These are phyloP conservation scores for Rhyzopertha dominica DNA, from an alignment of 1,140 invertebrate species.

Conservation along the genomic window DNA sequence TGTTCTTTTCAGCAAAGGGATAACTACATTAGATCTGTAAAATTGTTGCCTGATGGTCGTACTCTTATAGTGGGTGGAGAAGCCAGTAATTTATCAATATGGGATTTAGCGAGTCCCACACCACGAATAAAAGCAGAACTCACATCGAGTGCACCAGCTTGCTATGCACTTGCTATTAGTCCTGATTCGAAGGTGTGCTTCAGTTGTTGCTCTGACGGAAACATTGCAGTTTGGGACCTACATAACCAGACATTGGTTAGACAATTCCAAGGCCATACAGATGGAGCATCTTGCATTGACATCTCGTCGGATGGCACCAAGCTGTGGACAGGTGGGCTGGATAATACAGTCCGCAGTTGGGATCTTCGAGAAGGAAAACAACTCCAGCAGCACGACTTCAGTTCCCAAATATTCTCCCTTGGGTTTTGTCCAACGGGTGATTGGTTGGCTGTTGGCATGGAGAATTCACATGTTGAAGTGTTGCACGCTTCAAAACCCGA, in stretches of 20 bases:
- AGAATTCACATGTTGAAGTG: constrained; percentile 97
- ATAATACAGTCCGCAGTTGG: constrained; percentile 91
- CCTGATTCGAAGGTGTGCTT: constrained; percentile 93
- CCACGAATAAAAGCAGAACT: constrained; percentile 89
- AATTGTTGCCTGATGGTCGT: constrained; percentile 82
- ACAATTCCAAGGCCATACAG: constrained; percentile 90
- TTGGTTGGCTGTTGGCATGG: constrained; percentile 98
- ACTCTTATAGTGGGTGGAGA: constrained; percentile 91
- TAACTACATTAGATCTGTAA: constrained; percentile 89
- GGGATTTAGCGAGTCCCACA: constrained; percentile 82
- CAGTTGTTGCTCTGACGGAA: constrained; percentile 95
- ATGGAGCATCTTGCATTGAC: constrained; percentile 95
- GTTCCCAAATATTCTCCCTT: constrained; percentile 87
- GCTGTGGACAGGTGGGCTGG: constrained; percentile 94
- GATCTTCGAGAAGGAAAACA: constrained; percentile 86
- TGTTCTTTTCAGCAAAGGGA: constrained; percentile 59
- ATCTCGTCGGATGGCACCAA: constrained; percentile 92
- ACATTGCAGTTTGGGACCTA: constrained; percentile 95
- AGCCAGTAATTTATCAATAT: constrained; percentile 83
- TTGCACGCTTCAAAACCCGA: constrained; percentile 91
- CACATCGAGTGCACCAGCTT: constrained; percentile 88
- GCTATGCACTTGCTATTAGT: constrained; percentile 85
- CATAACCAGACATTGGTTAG: constrained; percentile 89
- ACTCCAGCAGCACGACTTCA: constrained; percentile 85
- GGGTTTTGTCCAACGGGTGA: constrained; percentile 97